Conservation (phyloP, 2,113 vertebrate genomes). For the Muntiacus muntjak region DNA sequence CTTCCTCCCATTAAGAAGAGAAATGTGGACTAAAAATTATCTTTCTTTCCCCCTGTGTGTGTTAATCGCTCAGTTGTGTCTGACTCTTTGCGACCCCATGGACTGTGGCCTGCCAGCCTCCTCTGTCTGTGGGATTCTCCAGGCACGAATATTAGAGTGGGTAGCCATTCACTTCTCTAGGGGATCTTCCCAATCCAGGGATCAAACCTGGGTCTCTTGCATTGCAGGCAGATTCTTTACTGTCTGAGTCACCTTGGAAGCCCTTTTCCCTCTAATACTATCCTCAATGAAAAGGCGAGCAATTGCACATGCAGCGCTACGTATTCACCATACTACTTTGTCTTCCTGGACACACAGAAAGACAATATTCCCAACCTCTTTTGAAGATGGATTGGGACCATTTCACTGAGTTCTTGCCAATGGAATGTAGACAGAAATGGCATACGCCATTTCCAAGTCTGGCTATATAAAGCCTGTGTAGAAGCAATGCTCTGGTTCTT, state of each 20-base stretch:
- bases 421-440: not conserved
- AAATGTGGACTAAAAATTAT: not conserved
- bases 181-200: not conserved
- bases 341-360: not conserved
- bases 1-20: not conserved
- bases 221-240: not conserved
- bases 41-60: not conserved
- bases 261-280: not conserved
- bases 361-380: not conserved
- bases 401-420: not conserved
- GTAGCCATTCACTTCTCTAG: not conserved
- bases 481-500: not conserved
- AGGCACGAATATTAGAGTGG: not conserved
- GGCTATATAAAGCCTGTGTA: not conserved
- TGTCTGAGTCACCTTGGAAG: not conserved
- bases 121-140: not conserved
- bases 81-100: not conserved
- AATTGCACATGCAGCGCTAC: not conserved
- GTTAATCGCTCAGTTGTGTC: not conserved
- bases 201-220: not conserved
- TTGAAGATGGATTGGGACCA: not conserved
- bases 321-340: not conserved
- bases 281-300: not conserved
- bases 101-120: not conserved
- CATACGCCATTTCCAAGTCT: not conserved